Percentiles rank a stretch among this genome's conserved stretches.
Evolutionary conservation across 2,113 vertebrate genomes (phyloP).

Genomic region (Chelonoidis abingdonii): DNA sequence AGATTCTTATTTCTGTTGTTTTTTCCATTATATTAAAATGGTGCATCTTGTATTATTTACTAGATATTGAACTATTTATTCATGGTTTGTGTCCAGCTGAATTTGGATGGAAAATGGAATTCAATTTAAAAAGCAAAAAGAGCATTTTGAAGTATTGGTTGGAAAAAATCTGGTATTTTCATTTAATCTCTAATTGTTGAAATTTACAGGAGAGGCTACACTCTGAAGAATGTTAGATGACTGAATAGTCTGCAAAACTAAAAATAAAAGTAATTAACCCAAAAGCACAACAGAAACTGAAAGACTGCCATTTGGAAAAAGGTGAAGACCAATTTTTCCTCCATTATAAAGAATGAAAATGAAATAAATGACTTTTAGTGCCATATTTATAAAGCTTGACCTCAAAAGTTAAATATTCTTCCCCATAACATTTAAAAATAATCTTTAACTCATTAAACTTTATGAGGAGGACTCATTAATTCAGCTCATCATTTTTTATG

Average conservation of each 20-base stretch:
- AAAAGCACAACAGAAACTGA: neutral
- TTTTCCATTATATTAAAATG: neutral
- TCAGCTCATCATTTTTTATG: neutral
- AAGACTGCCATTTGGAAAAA: neutral
- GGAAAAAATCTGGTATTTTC: too few relatives aligned
- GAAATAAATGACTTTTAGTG: neutral
- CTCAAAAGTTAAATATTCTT: neutral
- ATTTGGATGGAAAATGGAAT: neutral
- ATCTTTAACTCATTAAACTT: neutral
- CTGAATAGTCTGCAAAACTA: neutral
- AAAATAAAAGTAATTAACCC: neutral
- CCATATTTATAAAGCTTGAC: neutral
- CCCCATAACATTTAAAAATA: neutral
- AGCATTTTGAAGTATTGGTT: neutral
- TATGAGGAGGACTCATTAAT: neutral
- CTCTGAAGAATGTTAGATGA: neutral
- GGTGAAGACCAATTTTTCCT: neutral
- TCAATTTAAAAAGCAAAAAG: neutral
- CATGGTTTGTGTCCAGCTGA: neutral
- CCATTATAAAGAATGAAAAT: neutral
- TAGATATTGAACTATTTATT: neutral
- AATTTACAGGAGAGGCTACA: neutral
- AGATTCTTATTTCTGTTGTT: neutral
- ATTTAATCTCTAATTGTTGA: neutral
- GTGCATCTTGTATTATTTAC: neutral